These are phyloP conservation scores for Chiroxiphia lanceolata DNA, from an alignment of 2,797 vertebrate species.

Conservation along the genomic window DNA sequence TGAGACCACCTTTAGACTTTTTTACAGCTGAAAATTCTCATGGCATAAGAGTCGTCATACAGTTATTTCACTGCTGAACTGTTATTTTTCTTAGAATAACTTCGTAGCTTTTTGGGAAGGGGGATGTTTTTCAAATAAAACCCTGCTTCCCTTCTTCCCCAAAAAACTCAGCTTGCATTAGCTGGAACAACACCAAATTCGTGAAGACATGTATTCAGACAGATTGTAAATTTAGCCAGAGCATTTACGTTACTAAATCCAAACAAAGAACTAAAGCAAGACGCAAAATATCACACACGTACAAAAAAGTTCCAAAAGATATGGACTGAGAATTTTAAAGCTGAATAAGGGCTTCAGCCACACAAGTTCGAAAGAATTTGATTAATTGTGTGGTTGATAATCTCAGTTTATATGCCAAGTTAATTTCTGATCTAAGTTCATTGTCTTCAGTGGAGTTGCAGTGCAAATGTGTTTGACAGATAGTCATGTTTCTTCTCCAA, in stretches of 20 bases:
- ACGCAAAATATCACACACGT: not conserved
- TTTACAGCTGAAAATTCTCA: slow-evolving; percentile 34
- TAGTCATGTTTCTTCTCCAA: slow-evolving; percentile 12
- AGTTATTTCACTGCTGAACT: slow-evolving; percentile 7
- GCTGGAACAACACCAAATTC: not conserved
- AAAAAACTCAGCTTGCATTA: not conserved
- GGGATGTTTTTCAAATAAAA: slow-evolving; percentile 11
- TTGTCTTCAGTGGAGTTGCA: not conserved
- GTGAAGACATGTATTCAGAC: not conserved
- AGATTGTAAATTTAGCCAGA: slow-evolving; percentile 19
- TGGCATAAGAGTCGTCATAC: slow-evolving; percentile 5
- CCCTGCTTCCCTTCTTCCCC: not conserved
- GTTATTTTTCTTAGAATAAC: slow-evolving; percentile 46
- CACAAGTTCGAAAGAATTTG: not conserved
- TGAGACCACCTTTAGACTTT: not conserved
- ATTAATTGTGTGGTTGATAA: not conserved
- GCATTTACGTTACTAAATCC: not conserved
- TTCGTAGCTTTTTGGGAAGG: slow-evolving; percentile 1
- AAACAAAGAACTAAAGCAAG: slow-evolving; percentile 16
- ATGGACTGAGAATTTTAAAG: not conserved
- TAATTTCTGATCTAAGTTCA: not conserved
- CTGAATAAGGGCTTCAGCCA: not conserved
- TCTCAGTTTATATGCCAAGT: not conserved
- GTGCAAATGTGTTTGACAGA: slow-evolving; percentile 10
- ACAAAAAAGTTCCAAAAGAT: not conserved